Base-by-base conservation (phyloP, 2,888 invertebrate genomes). In the Acanthococcus lagerstroemiae region DNA sequence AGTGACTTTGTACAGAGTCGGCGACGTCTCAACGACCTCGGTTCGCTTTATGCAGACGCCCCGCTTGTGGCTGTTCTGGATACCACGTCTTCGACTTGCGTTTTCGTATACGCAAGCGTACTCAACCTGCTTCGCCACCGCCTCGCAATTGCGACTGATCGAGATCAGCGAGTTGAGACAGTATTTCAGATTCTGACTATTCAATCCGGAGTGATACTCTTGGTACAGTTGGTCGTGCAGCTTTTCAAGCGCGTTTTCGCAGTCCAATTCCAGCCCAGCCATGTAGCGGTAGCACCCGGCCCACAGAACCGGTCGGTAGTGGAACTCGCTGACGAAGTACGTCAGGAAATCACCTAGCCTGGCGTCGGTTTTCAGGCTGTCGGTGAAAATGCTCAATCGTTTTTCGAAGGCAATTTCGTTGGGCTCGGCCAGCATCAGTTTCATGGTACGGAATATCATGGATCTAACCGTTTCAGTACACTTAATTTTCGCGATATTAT, bases 291-390 rank as follows among this genome's bases (percentile, higher is more conserved):
- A 61, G 50, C 68, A 68, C 4, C 48, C 58, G 17, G 60, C 66
- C 50, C 68, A 60, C 12, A 25, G 22, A 6, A 12, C 17, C n/a
- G 44, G 26, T 19, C 54, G 21, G 17, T 27, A 1, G 7, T 46
- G 48, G 57, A 46, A 68, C 15, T 58, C 26, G 27, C 21, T 60
- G 6, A 45, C 24, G 25, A 68, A 68, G 46, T 55, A 68, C 17
- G 30, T 4, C 5, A 25, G 30, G 50, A 66, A 66, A 6, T 27
- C 55, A 30, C 48, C n/a, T 6, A 46, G 44, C 22, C 50, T 19
- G 3, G 12, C 44, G 17, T 68, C 60, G 5, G 22, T 26, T 21
- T 55, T 26, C 21, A 67, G 54, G 37, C 56, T 61, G 0, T 27
- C 24, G 1, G 61, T 19, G 45, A 66, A 66, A 1, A 12, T 61